These are phyloP conservation scores for Cheilosia grossa DNA, from an alignment of 2,888 invertebrate genomes.

Conservation along the genomic window DNA sequence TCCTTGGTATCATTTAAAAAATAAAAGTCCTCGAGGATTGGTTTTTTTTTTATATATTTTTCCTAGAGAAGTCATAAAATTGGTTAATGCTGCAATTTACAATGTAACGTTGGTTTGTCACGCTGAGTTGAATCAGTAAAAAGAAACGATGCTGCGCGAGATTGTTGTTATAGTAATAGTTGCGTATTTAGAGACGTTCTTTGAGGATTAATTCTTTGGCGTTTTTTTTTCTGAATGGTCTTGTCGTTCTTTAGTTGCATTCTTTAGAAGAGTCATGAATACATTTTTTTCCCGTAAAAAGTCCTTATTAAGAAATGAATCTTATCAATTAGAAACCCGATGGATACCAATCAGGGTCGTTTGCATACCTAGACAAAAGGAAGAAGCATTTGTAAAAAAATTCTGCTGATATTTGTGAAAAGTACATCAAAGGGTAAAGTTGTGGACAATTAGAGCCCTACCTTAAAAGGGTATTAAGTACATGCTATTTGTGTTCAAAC, in stretches of 20 bases:
- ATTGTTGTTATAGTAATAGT: constrained; percentile 38
- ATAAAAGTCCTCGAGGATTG: not conserved
- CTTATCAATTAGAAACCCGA: not conserved
- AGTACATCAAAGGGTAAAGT: no score
- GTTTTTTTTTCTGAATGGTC: not conserved
- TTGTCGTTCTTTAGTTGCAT: not conserved
- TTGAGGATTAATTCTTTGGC: constrained; percentile 18
- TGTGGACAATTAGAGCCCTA: no score
- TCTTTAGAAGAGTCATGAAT: not conserved
- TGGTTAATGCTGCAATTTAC: constrained; percentile 24
- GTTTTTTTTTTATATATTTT: not conserved
- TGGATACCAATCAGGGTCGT: not conserved
- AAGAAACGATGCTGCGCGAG: not conserved
- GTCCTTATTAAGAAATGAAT: not conserved
- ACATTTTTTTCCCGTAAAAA: not conserved
- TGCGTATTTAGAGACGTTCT: not conserved
- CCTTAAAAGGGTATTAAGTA: no score
- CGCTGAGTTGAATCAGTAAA: constrained; percentile 28
- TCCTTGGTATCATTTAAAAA: constrained; percentile 35
- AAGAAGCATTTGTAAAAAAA: no score
- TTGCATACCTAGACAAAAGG: no score
- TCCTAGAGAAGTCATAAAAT: constrained; percentile 5
- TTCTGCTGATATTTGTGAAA: no score
- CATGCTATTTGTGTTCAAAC: no score
- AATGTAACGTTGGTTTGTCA: constrained; percentile 21